Conservation (phyloP, 2,113 vertebrate species). For the Cathartes aura region DNA sequence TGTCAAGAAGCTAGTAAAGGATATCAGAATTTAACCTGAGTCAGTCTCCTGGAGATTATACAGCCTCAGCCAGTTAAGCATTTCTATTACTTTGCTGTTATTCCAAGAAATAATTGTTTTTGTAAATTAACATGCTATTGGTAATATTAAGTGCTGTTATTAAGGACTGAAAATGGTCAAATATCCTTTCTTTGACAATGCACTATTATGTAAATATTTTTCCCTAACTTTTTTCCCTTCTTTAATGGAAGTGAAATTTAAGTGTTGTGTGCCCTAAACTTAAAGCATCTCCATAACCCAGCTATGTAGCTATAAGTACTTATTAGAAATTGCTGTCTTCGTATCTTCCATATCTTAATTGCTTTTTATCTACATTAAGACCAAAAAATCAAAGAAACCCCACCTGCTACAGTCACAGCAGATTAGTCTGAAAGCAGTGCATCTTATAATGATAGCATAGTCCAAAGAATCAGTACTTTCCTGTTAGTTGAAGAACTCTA, state of each 20-base stretch:
- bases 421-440: conserved; percentile 21
- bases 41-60: background rate
- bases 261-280: background rate
- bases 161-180: background rate
- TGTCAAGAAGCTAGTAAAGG: background rate
- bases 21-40: background rate
- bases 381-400: background rate
- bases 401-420: background rate
- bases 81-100: background rate
- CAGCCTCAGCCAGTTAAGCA: background rate
- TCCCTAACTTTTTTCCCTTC: background rate
- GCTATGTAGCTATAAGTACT: background rate
- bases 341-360: background rate
- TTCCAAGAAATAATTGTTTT: background rate
- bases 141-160: background rate
- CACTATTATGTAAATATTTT: background rate
- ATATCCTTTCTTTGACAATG: background rate
- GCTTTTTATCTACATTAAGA: background rate
- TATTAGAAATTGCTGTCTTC: conserved; percentile 7
- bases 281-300: background rate
- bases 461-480: background rate
- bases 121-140: background rate
- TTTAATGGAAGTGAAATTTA: background rate
- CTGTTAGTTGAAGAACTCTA: background rate
- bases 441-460: background rate